phyloP scores from a whole-genome alignment of 2,113 vertebrate genomes.

The Pandion haliaetus region DNA sequence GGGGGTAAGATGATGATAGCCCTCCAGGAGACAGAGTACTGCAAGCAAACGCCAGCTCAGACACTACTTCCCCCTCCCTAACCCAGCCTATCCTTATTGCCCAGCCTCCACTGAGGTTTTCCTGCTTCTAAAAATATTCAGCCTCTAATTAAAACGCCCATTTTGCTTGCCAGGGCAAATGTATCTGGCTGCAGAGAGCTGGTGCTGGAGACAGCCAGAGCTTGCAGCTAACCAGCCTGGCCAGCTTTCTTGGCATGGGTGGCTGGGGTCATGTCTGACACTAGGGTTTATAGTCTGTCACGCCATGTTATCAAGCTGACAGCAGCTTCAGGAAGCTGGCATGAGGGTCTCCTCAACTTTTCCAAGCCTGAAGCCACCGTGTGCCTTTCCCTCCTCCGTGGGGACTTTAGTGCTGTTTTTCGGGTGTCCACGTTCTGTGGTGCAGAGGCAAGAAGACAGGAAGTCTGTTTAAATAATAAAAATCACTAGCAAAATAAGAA shows the following conservation, averaged over 20 bases:
- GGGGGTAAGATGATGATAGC: background rate
- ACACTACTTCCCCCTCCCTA: background rate
- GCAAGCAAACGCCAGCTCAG: background rate
- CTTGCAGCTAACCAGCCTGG: background rate
- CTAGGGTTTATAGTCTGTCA: background rate
- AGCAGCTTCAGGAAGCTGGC: background rate
- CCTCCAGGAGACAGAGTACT: background rate
- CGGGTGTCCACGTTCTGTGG: fast-evolving
- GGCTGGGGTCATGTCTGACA: background rate
- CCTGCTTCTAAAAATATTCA: conserved; percentile 48
- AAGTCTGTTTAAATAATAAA: background rate
- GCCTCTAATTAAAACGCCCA: conserved; percentile 5
- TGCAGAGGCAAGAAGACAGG: no score
- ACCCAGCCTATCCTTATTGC: background rate
- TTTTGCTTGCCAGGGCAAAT: background rate
- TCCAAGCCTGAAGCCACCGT: background rate
- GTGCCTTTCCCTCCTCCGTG: background rate
- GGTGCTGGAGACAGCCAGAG: background rate
- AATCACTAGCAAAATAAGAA: background rate
- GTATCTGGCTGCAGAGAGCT: background rate
- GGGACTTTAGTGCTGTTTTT: background rate
- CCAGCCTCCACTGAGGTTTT: conserved; percentile 27
- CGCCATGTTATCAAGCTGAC: fast-evolving
- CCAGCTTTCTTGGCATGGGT: background rate
- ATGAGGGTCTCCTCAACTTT: background rate